Evolutionary conservation across 2,888 invertebrate species (phyloP).

Genomic region (Belgica antarctica): DNA sequence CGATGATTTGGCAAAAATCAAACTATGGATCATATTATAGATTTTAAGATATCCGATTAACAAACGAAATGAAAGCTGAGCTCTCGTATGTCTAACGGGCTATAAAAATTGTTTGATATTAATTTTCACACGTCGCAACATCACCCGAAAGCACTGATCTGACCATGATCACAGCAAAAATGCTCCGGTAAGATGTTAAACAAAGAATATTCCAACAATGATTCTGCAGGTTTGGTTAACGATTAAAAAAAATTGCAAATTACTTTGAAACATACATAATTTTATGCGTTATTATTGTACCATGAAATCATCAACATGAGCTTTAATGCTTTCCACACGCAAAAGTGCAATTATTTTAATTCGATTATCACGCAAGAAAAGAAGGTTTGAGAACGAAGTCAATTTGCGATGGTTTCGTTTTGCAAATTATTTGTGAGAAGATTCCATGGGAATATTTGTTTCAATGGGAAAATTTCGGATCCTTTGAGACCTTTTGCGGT

Average conservation of each 20-base stretch:
- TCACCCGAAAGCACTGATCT: background rate
- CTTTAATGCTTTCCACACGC: background rate
- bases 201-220: no score
- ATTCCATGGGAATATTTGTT: no score
- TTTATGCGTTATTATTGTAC: background rate
- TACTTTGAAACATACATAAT: no score
- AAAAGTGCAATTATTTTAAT: background rate
- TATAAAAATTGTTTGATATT: background rate
- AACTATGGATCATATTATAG: no score
- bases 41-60: no score
- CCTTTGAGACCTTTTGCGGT: no score
- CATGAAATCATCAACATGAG: slow-evolving; percentile 11
- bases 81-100: background rate
- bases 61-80: slow-evolving; percentile 11
- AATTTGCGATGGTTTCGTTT: no score
- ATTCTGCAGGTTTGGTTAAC: no score
- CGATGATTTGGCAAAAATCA: slow-evolving; percentile 7
- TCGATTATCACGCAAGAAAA: background rate
- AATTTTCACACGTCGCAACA: background rate
- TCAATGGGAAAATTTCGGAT: no score
- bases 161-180: background rate
- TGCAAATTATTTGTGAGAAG: no score
- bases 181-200: no score
- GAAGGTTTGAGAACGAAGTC: background rate
- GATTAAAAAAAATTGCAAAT: no score